A percentile compares a stretch with the other conserved stretches of the same genome.
Evolutionary conservation across 2,888 invertebrate genomes (phyloP).

Genomic region (Cheilosia variabilis): DNA sequence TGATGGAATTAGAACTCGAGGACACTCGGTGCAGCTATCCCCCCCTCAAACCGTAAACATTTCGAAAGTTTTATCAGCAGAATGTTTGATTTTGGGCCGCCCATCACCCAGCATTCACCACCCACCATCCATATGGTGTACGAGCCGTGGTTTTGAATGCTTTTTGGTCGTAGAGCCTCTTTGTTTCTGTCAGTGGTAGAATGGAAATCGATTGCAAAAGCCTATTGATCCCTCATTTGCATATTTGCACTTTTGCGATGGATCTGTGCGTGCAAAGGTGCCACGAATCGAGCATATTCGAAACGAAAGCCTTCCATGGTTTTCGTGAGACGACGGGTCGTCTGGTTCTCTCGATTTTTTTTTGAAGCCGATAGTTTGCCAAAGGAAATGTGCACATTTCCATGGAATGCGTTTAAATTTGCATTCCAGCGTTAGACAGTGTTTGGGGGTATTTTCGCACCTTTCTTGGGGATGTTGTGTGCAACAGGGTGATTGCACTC

Average conservation of each 20-base stretch:
- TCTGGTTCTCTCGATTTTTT: constrained; percentile 30
- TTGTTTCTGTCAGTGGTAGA: constrained; percentile 35
- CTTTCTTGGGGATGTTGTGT: constrained; percentile 1
- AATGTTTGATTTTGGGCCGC: constrained; percentile 56
- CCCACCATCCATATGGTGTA: neutral
- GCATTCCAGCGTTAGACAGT: neutral
- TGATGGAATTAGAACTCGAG: constrained; percentile 60
- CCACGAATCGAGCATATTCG: constrained; percentile 25
- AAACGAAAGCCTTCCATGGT: constrained; percentile 37
- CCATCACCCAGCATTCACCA: neutral
- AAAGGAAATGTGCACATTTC: constrained; percentile 55
- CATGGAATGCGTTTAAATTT: constrained; percentile 14
- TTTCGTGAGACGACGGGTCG: constrained; percentile 29
- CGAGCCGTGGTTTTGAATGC: constrained; percentile 16
- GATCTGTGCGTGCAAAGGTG: constrained; percentile 30
- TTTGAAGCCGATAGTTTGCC: constrained; percentile 45
- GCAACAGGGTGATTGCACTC: constrained; percentile 6
- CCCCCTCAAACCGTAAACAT: constrained; percentile 52
- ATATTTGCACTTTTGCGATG: constrained; percentile 64
- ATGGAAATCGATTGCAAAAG: constrained; percentile 66
- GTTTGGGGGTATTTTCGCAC: constrained; percentile 41
- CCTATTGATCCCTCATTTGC: constrained; percentile 72
- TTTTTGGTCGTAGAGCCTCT: constrained; percentile 12
- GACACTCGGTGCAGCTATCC: constrained; percentile 36
- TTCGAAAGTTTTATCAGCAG: constrained; percentile 60